phyloP scores from a whole-genome alignment of 2,113 vertebrate genomes.

The Boleophthalmus pectinirostris region DNA sequence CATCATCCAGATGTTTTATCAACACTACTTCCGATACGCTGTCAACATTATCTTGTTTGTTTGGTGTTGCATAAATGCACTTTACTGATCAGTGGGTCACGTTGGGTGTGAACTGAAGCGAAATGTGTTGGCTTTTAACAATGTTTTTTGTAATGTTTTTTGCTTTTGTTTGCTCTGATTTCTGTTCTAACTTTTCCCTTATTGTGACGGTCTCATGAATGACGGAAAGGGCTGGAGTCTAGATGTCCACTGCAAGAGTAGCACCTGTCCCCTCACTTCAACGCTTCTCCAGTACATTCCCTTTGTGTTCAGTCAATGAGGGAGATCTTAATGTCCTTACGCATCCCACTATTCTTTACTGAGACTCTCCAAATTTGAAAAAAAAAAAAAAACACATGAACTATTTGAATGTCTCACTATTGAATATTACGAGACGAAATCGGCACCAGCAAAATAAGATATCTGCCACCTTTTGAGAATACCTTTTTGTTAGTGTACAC shows the following conservation, averaged over 20 bases:
- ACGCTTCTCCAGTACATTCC: constrained; percentile 74
- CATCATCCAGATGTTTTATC: constrained; percentile 70
- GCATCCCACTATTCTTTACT: constrained; percentile 33
- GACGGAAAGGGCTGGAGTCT: constrained; percentile 69
- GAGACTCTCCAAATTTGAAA: constrained; percentile 15
- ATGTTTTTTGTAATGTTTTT: constrained; percentile 52
- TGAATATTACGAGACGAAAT: constrained; percentile 35
- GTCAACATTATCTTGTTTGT: constrained; percentile 76
- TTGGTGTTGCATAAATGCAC: constrained; percentile 81
- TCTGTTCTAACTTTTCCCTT: constrained; percentile 48
- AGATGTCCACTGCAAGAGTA: constrained; percentile 55
- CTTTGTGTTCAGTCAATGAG: constrained; percentile 41
- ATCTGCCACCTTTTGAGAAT: constrained; percentile 43
- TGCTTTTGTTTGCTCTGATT: constrained; percentile 60
- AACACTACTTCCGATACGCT: constrained; percentile 72
- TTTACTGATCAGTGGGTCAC: constrained; percentile 79
- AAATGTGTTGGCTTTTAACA: constrained; percentile 67
- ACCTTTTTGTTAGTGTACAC: constrained; percentile 37
- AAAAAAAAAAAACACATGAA: constrained; percentile 8
- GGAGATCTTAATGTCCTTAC: constrained; percentile 33
- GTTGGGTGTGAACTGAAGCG: constrained; percentile 73
- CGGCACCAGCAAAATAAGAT: constrained; percentile 65
- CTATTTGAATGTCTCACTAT: constrained; percentile 28
- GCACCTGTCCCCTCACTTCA: constrained; percentile 62
- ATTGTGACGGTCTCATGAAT: constrained; percentile 56